Base-by-base conservation (phyloP, 2,888 invertebrate species). In the Polydrusus tereticollis region DNA sequence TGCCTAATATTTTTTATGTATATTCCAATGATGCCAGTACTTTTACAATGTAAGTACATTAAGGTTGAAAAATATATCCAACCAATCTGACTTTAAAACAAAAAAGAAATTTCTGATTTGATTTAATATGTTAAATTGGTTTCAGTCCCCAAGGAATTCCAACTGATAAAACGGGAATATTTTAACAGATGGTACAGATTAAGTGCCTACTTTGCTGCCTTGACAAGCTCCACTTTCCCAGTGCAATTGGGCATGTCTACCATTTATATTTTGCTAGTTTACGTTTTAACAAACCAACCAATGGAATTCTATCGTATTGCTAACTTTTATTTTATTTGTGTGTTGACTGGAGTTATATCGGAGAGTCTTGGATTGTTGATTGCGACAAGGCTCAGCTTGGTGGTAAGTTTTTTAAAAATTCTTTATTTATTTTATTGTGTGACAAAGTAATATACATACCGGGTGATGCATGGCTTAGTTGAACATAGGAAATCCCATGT, bases 151-250 rank as follows among this genome's bases (percentile, higher is more conserved):
- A 88, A 87, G 47, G 93, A 95, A 86, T 91, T 95, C 0, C 91
- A 91, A 77, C 85, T 94, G 16, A 84, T 95, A 8, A 94, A 94
- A 82, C 86, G 94, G 57, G 95, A 95, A 82, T 91, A 94, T 80
- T 95, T 95, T 82, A 95, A 95, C 83, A 89, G 93, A 57, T 95
- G 95, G 95, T 95, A 95, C 81, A 89, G 91, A 1, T 82, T 95
- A 18, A 92, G 92, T 80, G 90, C 95, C 0, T 95, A 95, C 81
- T 95, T 93, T 82, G 89, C 89, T 7, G 94, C 95, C 0, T 84
- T 93, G 79, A 90, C 92, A 0, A 84, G 91, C n/a, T 89, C 93
- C 0, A 89, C 91, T 62, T 87, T 94, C 10, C 94, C 94, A 0
- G 83, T 89, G 5, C 94, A 94, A 82, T 88, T 94, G 75, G 78